These are phyloP conservation scores for Paguma larvata DNA, from an alignment of 2,797 vertebrate species.

Conservation along the genomic window DNA sequence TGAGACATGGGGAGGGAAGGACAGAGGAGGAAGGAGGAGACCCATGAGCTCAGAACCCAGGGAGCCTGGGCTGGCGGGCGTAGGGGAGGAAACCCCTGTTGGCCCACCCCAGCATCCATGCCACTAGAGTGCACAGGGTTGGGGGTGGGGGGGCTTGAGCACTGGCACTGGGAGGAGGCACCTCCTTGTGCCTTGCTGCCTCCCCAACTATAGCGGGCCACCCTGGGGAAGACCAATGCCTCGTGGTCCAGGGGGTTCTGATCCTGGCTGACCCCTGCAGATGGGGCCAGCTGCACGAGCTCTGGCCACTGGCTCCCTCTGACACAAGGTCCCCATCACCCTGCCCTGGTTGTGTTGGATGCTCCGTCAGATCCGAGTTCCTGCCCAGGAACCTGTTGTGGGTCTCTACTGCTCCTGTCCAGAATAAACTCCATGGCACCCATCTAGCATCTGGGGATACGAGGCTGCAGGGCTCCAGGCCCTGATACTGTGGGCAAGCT, in stretches of 20 bases:
- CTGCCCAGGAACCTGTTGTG: neutral
- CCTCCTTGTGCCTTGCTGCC: neutral
- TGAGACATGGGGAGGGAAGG: fast-evolving
- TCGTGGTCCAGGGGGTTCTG: neutral
- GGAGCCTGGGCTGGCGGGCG: neutral
- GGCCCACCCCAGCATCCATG: neutral
- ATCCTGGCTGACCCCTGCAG: neutral
- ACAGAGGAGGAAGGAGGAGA: neutral
- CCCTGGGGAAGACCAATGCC: neutral
- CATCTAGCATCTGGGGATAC: fast-evolving
- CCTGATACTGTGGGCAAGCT: neutral
- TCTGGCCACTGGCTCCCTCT: neutral
- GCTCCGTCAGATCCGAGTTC: fast-evolving
- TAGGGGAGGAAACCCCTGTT: neutral
- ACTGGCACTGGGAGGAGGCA: fast-evolving
- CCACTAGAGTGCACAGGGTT: neutral
- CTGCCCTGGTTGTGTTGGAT: fast-evolving
- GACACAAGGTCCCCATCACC: neutral
- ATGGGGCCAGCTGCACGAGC: neutral
- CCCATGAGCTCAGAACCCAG: neutral
- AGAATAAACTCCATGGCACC: fast-evolving
- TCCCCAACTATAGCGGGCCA: neutral
- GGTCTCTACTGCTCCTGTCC: neutral
- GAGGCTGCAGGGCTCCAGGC: neutral
- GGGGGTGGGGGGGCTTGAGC: too few relatives aligned